Conservation (phyloP, 92 coral and sea anemone species). For the Siderastrea siderea region DNA sequence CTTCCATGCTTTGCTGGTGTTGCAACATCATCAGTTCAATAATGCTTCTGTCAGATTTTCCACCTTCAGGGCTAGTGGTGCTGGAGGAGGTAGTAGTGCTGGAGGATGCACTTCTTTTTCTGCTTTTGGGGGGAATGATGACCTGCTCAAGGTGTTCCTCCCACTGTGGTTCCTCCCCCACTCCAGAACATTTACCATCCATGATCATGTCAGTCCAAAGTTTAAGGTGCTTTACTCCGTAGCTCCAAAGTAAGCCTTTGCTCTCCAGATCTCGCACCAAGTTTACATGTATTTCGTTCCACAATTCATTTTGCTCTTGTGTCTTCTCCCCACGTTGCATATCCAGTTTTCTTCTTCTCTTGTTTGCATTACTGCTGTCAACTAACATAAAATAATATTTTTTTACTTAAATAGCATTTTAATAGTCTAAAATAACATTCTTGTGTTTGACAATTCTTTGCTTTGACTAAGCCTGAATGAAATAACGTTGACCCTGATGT, state of each 20-base stretch:
- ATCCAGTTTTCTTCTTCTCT: constrained; percentile 57
- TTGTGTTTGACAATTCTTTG: constrained; percentile 1
- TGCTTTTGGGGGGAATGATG: constrained; percentile 58
- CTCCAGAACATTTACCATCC: constrained; percentile 54
- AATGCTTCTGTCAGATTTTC: constrained; percentile 6
- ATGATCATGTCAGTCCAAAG: constrained; percentile 70
- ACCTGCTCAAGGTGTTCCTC: constrained; percentile 55
- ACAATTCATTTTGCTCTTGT: constrained; percentile 53
- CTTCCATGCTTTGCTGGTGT: constrained; percentile 64
- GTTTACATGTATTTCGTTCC: constrained; percentile 59
- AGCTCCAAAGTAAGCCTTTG: constrained; percentile 63
- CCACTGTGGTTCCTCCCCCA: constrained; percentile 74
- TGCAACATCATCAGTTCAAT: constrained; percentile 53
- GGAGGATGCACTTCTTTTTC: constrained; percentile 34
- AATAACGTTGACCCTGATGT: neutral
- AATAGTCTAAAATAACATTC: neutral
- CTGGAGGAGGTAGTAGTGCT: neutral
- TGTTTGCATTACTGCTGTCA: constrained; percentile 19
- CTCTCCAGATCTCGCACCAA: constrained; percentile 70
- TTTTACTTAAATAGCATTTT: neutral
- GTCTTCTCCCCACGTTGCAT: constrained; percentile 25
- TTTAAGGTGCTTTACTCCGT: constrained; percentile 61
- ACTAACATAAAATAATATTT: constrained; percentile 1
- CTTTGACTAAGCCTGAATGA: constrained; percentile 4
- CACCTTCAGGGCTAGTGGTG: constrained; percentile 14